Base-by-base conservation (phyloP, 1,140 invertebrate genomes). In the Drosophila watanabei region DNA sequence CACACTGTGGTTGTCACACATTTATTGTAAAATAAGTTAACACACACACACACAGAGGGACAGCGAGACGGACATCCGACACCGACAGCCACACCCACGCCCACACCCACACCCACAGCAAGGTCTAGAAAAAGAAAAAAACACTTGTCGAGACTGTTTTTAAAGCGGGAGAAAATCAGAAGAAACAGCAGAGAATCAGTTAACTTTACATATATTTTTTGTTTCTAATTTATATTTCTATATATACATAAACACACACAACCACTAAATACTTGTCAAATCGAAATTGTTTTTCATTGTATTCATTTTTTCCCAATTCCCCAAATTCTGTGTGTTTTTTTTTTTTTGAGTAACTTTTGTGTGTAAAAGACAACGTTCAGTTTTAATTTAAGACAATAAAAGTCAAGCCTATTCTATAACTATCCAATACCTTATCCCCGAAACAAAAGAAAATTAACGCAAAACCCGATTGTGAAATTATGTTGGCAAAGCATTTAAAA, bases 11-110 rank as follows among this genome's bases (percentile, higher is more conserved):
- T 82, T 87, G 83, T 71, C 82, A 82, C 80, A 89, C 81, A 84
- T 80, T 89, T 76, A 76, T 79, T 89, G 86, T 89, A 90, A 89
- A 90, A 75, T 89, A 89, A 90, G 82, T 85, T 90, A 85, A 90
- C 82, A 84, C 20, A 73, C 75, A 78, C 30, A 60, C 28, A 43
- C 33, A 35, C 33, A 76, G 41, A 57, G 33, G 52, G 18, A 24
- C 54, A 70, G 58, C 45, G 46, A 75, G 45, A 46, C 35, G n/a
- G n/a, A 18, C 43, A 45, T 10, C n/a, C n/a, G 33, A 52, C 43
- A 51, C 57, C 33, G 18, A 72, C 20, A 54, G 39, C 58, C 70
- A 75, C 58, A 51, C 10, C 28, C 28, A 30, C 48, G 0, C n/a
- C 24, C 49, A 51, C 41, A 32, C 43, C 43, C 37, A 71, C 33